These are phyloP conservation scores for Gallirallus australis DNA, from an alignment of 2,797 vertebrate genomes.

Conservation along the genomic window DNA sequence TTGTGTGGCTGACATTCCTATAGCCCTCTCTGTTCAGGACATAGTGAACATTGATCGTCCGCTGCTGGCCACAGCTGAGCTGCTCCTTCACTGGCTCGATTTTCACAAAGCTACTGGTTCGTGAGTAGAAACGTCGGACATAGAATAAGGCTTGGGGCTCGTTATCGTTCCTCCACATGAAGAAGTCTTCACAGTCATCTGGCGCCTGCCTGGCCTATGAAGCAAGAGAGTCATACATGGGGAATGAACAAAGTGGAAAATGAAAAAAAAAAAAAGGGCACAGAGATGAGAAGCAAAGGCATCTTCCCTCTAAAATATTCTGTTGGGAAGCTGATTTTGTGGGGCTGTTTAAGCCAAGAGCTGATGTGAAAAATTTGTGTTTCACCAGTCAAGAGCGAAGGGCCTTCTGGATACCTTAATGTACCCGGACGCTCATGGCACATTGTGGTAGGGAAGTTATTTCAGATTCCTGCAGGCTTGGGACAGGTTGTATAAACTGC, in stretches of 20 bases:
- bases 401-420: not conserved
- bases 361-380: not conserved
- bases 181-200: constrained; percentile 13
- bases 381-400: not conserved
- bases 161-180: constrained; percentile 22
- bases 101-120: constrained; percentile 85
- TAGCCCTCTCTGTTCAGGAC: constrained; percentile 80
- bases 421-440: not conserved
- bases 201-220: constrained; percentile 52
- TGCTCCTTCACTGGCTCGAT: constrained; percentile 63
- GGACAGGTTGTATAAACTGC: not conserved
- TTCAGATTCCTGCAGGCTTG: not conserved
- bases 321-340: not conserved
- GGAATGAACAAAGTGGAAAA: not conserved
- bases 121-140: constrained; percentile 80
- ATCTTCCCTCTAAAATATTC: not conserved
- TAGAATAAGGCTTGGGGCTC: constrained; percentile 44
- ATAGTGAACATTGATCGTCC: constrained; percentile 70
- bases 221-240: not conserved
- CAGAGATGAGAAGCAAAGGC: not conserved
- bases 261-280: not conserved
- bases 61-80: constrained; percentile 77
- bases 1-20: constrained; percentile 31
- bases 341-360: not conserved
- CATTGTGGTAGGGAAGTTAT: not conserved